A percentile compares a stretch with the other conserved stretches of the same genome.
These are phyloP conservation scores for Pteronotus mesoamericanus DNA, from an alignment of 2,797 vertebrate genomes.

Conservation along the genomic window DNA sequence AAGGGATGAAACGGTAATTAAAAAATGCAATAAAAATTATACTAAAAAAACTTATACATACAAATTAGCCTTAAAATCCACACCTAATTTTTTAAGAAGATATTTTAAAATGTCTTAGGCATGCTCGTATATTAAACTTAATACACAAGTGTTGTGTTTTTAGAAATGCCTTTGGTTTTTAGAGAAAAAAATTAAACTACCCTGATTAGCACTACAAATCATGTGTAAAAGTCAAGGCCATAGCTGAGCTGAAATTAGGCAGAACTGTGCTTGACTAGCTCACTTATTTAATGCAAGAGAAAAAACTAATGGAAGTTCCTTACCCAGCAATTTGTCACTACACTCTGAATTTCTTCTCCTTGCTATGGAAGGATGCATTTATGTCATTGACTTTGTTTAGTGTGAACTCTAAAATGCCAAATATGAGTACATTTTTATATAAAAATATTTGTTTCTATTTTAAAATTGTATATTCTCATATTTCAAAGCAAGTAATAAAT, in stretches of 20 bases:
- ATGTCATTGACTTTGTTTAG: neutral
- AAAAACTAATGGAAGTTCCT: neutral
- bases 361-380: neutral
- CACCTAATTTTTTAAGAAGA: neutral
- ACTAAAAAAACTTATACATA: neutral
- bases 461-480: neutral
- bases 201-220: neutral
- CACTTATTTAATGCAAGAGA: neutral
- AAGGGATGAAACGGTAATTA: no score
- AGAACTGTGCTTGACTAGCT: neutral
- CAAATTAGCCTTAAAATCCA: neutral
- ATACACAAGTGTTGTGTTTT: neutral
- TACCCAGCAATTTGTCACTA: neutral
- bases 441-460: neutral
- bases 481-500: neutral
- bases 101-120: neutral
- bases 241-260: neutral
- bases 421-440: neutral
- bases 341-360: neutral
- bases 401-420: neutral
- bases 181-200: conserved; percentile 3
- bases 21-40: no score
- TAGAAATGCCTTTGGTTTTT: neutral
- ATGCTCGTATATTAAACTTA: neutral
- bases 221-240: neutral